Base-by-base conservation (phyloP, 2,797 vertebrate species). In the Mus spretus region DNA sequence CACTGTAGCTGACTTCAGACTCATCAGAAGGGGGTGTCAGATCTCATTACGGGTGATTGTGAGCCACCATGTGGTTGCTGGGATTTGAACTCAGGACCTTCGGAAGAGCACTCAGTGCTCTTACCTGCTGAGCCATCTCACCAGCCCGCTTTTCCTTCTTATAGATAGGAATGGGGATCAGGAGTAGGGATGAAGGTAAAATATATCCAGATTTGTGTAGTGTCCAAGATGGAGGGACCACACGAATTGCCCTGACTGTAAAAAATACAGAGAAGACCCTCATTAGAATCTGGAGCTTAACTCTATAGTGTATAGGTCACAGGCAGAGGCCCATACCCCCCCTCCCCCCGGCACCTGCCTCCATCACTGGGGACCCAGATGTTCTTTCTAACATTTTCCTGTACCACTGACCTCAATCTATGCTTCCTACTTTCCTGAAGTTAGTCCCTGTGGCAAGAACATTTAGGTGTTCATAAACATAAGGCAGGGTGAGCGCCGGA, bases 161-260 rank as follows among this genome's bases (percentile, higher is more conserved):
- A 26, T 61, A 26, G 85, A 87, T 74, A 81, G 40, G 26, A 26
- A 65, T 19, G 22, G 50, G 14, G 79, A 34, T 57, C 79, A 26
- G 44, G 59, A 59, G 14, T 14, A 4, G 80, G 28, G 12, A 34
- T 81, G 6, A 81, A 90, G 84, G 77, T 93, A 90, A 61, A 44
- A 61, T 65, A 34, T 57, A 70, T 19, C 40, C 26, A 79, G 92
- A 50, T 89, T 86, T 91, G 0, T 31, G 74, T 13, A 28, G 1
- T 31, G 57, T 65, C 50, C 59, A 61, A 47, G 34, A 37, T 79
- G 72, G 26, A 96, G 20, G 53, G 75, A 85, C 34, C 74, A 81
- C 24, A 91, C 79, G 72, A 67, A n/a, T 82, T 57, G 65, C 88
- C 82, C 34, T 59, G 40, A 77, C 50, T 93, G 84, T 14, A n/a